Evolutionary conservation across 2,113 vertebrate species (phyloP), one percentile per base, ranked within the genome.

Genomic region (Gallinago paraguaiae): DNA sequence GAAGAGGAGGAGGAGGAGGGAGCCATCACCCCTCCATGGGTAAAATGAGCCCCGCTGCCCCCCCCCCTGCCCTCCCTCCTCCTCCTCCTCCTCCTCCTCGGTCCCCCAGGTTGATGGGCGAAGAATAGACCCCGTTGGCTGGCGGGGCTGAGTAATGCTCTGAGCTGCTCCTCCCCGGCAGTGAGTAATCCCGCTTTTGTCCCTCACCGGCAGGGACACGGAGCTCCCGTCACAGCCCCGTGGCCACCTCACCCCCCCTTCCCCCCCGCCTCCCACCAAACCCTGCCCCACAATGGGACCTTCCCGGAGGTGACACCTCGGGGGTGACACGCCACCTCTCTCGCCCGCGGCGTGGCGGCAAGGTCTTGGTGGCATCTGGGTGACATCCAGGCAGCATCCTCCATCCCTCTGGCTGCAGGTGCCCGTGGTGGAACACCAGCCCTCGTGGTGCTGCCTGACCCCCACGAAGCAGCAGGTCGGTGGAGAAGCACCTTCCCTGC

Each of bases 61-160:
- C 46, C 59, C 17, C n/a, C 60, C 45, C 18, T 41, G n/a, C 56
- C 65, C 33, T 80, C 88, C 89, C 89, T 84, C 95, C 33, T 83
- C 85, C 89, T 91, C 88, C 95, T 92, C 60, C 39, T 86, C 51
- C 75, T 68, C 72, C 75, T 60, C 45, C 41, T 48, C 13, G 6
- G 85, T 75, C 54, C 84, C 92, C 83, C 37, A 86, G 76, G 83
- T 20, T 90, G 85, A 74, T 80, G 94, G 8, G 9, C 2, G 46
- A 75, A 93, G 93, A 89, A 57, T 3, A 95, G 90, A 81, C 53
- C 86, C 86, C 79, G 7, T 91, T 92, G 74, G 88, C 91, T 68
- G 95, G 84, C 68, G 60, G 92, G 95, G 94, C 74, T 96, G 96
- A 94, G 93, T 96, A 96, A 98, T 74, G 83, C 9, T 23, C 89